Conservation (phyloP, 2,113 vertebrate species). For the Pollimyrus isidori region DNA sequence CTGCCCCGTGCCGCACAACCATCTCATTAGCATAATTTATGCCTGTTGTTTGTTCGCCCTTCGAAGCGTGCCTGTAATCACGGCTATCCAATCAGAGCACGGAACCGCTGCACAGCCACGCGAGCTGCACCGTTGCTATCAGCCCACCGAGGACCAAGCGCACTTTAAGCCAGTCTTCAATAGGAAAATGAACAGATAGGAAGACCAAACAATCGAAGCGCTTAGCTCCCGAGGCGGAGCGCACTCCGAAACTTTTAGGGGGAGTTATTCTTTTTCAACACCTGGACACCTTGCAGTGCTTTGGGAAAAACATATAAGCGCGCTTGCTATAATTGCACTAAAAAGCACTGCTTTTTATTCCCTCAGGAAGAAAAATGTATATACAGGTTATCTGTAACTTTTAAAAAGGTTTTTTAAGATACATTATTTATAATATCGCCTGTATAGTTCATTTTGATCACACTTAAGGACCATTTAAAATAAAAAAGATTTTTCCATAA, state of each 20-base stretch:
- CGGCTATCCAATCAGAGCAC: conserved; percentile 64
- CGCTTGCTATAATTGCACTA: background rate
- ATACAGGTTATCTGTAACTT: background rate
- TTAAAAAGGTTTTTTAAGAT: background rate
- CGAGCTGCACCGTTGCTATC: conserved; percentile 52
- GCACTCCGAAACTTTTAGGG: conserved; percentile 42
- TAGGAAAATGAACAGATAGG: conserved; percentile 46
- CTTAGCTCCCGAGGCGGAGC: conserved; percentile 52
- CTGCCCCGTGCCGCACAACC: conserved; percentile 84
- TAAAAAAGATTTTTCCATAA: background rate
- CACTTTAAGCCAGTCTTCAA: conserved; percentile 50
- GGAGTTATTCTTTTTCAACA: conserved; percentile 24
- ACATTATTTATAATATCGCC: background rate
- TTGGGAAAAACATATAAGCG: conserved; percentile 12
- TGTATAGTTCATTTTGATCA: background rate
- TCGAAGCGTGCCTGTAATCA: conserved; percentile 94
- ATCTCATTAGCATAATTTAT: conserved; percentile 80
- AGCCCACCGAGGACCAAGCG: conserved; percentile 38
- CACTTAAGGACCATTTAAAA: background rate
- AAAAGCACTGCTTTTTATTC: background rate
- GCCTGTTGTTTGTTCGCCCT: conserved; percentile 60
- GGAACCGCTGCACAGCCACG: conserved; percentile 43
- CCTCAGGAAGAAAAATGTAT: background rate
- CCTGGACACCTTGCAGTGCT: conserved; percentile 39
- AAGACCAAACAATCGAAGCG: conserved; percentile 41